A percentile compares a stretch with the other conserved stretches of the same genome.
Evolutionary conservation across 2,113 vertebrate genomes (phyloP).

Genomic region (Balaeniceps rex): DNA sequence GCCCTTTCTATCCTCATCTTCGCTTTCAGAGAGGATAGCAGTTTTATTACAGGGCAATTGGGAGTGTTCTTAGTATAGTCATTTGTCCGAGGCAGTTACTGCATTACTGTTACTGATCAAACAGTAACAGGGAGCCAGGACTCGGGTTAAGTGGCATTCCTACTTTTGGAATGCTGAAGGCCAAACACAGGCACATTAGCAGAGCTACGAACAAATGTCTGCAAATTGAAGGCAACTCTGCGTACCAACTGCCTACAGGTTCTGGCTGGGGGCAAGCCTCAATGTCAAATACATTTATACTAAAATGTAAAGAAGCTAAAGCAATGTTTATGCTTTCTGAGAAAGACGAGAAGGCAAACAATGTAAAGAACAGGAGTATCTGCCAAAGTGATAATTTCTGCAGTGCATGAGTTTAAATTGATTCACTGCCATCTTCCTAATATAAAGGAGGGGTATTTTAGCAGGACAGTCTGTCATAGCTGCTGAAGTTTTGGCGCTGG

Average conservation of each 20-base stretch:
- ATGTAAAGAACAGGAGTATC: background rate
- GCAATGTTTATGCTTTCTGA: background rate
- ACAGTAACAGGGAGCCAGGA: background rate
- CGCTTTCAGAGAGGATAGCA: constrained; percentile 24
- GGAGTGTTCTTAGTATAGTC: constrained; percentile 24
- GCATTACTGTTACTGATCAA: constrained; percentile 27
- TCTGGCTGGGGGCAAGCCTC: background rate
- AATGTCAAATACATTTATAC: background rate
- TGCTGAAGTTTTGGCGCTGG: background rate
- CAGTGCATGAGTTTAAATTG: background rate
- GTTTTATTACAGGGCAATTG: constrained; percentile 39
- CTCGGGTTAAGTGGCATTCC: background rate
- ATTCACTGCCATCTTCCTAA: background rate
- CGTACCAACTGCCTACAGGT: fast-evolving
- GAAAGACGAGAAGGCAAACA: background rate
- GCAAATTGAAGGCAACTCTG: background rate
- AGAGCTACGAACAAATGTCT: background rate
- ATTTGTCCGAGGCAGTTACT: constrained; percentile 22
- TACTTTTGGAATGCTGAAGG: constrained; percentile 32
- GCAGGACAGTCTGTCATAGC: background rate
- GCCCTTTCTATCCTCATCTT: constrained; percentile 13
- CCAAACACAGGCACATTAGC: background rate
- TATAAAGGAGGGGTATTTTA: background rate
- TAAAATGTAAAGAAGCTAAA: background rate
- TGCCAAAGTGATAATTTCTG: background rate